phyloP scores from a whole-genome alignment of 2,888 invertebrate species.

The Meliscaeva auricollis region DNA sequence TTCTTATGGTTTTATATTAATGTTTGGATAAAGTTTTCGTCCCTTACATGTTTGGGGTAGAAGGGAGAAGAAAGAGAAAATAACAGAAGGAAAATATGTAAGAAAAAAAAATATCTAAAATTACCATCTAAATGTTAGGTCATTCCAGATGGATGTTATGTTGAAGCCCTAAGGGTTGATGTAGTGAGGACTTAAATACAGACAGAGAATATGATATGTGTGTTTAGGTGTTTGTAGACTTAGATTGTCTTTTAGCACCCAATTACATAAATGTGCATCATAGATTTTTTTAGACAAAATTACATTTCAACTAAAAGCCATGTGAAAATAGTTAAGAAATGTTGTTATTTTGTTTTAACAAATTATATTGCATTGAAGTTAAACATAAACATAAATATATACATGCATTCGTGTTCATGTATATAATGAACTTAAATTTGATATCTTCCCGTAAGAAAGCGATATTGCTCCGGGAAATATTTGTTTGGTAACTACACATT shows the following conservation, averaged over 20 bases:
- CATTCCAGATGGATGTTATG: constrained; percentile 33
- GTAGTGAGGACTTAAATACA: neutral
- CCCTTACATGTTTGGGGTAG: neutral
- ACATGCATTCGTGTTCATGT: too few species aligned
- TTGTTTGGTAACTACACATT: too few species aligned
- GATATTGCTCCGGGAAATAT: too few species aligned
- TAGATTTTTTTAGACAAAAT: neutral
- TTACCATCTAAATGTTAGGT: constrained; percentile 54
- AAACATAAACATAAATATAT: too few species aligned
- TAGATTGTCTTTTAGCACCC: constrained; percentile 1
- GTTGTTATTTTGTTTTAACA: too few species aligned
- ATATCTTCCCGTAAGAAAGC: too few species aligned
- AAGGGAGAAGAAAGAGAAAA: neutral
- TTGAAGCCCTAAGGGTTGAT: neutral
- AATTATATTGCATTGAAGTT: too few species aligned
- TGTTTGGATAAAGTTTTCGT: constrained; percentile 36
- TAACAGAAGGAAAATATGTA: neutral
- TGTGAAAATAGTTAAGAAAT: too few species aligned
- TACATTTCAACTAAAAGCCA: neutral
- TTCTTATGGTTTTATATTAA: neutral
- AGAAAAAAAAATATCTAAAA: constrained; percentile 50
- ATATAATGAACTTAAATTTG: too few species aligned
- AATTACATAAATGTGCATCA: neutral
- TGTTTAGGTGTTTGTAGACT: neutral
- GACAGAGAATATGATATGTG: neutral